Evolutionary conservation across 2,797 vertebrate genomes (phyloP), one percentile per base, ranked within the genome.

Genomic region (Ctenopoma kingsleyae): DNA sequence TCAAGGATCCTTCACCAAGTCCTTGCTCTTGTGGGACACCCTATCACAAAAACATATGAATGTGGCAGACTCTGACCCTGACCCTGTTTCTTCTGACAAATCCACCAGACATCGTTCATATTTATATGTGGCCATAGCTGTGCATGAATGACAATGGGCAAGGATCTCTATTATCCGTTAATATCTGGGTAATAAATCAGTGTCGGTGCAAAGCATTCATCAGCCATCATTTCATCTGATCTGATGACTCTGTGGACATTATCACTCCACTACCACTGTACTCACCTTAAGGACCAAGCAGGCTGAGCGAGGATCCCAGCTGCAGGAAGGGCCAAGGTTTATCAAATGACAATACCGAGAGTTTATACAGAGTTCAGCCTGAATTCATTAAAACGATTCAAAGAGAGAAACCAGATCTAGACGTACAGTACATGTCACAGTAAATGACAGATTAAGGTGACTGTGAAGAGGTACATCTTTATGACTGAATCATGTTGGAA

Each of bases 251-350:
- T 75, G 55, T 6, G 65, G 80, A 71, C 61, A 2, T 69, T 13
- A 76, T 84, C 71, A 40, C 57, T 78, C 52, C 56, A 15, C 62
- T 53, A 55, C 13, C 71, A 61, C 65, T 59, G 49, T 5, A 15
- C 56, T 57, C 47, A 49, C 61, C 73, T 63, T 22, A 46, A 85
- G 80, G 65, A 62, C 55, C 55, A 12, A 70, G 43, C 44, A 43
- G 57, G 55, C 73, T n/a, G 65, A 68, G 43, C 6, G 66, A 69
- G 52, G 75, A 74, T 52, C 67, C 46, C 25, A 1, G 62, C 48
- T 43, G 56, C 59, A 40, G 56, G 11, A 69, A 35, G 75, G 82
- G 81, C 62, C 83, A 84, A 86, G 83, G 87, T 87, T 89, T 72
- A 74, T 86, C 71, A 85, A 60, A 74, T 3, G 0, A 65, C 55